Evolutionary conservation across 1,140 invertebrate genomes (phyloP).

Genomic region (Amyelois transitella): DNA sequence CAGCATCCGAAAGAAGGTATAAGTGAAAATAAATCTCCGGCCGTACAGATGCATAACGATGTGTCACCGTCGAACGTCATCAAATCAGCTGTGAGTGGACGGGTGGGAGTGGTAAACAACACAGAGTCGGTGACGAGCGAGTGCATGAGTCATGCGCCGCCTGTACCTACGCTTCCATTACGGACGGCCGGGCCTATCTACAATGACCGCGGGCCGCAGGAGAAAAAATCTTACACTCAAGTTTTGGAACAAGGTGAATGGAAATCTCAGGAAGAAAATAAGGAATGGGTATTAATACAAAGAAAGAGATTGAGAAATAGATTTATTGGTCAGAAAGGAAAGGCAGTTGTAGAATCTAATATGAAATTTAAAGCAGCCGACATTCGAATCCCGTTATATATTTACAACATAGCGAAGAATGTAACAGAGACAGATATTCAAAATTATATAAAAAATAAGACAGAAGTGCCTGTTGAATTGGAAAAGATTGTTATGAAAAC

Average conservation of each 20-base stretch:
- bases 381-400: too few relatives aligned
- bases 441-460: too few relatives aligned
- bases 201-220: not conserved
- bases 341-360: too few relatives aligned
- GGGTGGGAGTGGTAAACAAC: not conserved
- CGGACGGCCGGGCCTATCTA: not conserved
- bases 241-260: constrained; percentile 1
- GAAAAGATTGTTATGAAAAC: too few relatives aligned
- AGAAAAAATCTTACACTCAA: not conserved
- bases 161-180: not conserved
- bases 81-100: not conserved
- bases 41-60: not conserved
- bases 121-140: not conserved
- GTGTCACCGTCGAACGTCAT: not conserved
- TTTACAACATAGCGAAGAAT: too few relatives aligned
- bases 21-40: not conserved
- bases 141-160: not conserved
- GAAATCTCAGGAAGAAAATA: not conserved
- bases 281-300: too few relatives aligned
- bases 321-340: too few relatives aligned
- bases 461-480: too few relatives aligned
- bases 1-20: not conserved
- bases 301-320: too few relatives aligned
- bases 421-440: too few relatives aligned
- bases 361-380: too few relatives aligned